Base-by-base conservation (phyloP, 2,797 vertebrate genomes). In the Antennarius maculatus region DNA sequence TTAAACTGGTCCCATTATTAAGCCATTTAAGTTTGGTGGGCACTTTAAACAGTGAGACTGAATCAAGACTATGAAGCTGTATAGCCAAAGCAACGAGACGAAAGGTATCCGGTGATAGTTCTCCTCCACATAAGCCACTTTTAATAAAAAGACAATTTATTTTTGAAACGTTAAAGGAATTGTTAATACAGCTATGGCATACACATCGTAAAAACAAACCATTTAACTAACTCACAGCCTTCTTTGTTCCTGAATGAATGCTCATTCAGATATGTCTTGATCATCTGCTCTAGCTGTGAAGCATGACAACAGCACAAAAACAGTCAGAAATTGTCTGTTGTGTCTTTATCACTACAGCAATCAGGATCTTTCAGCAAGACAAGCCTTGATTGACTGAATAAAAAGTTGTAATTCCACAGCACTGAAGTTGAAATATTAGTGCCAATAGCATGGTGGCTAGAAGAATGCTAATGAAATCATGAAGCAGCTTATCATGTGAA, bases 401-500 rank as follows among this genome's bases (percentile, higher is more conserved):
- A 81, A 86, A 90, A 86, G 81, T 86, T 87, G 60, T 58, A 65
- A 71, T 79, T 79, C 74, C 59, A 34, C 71, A 63, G 66, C 67
- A 6, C 37, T 63, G 67, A 79, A 89, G 77, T 88, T 83, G 59
- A 63, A 69, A 69, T 54, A 54, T 63, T 31, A 65, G 63, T 67
- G 66, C 61, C 70, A 56, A 41, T 79, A 73, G 75, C 74, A 56
- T 34, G 61, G 70, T n/a, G 52, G 77, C 76, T 79, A 72, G 10
- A 62, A 76, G 86, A 84, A 70, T 69, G 71, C 76, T 90, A 91
- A 90, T 89, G 79, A 82, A 86, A 88, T 87, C 86, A 84, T 83
- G 86, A 85, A 89, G 88, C 86, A 79, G 89, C 88, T 91, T 91
- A 92, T 88, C 86, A 85, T 85, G 77, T 77, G 86, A 91, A 89